A percentile compares a stretch with the other conserved stretches of the same genome.
Conservation (phyloP, 2,113 vertebrate genomes). For the Rhagologus leucostigma region DNA sequence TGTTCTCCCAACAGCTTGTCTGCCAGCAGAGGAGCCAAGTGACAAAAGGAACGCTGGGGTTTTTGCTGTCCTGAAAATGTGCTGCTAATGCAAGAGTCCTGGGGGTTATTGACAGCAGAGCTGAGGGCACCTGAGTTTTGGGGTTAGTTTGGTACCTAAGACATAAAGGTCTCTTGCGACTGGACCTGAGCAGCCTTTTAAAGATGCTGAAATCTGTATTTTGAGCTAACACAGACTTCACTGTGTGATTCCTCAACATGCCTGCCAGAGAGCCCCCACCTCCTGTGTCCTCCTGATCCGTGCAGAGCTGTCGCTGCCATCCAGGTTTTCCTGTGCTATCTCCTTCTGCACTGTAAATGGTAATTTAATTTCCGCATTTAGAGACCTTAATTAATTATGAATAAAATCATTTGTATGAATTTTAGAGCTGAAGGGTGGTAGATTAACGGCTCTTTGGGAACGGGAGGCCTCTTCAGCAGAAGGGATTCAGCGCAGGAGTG, state of each 20-base stretch:
- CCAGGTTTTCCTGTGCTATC: not conserved
- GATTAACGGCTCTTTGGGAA: not conserved
- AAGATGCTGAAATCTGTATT: not conserved
- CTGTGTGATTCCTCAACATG: not conserved
- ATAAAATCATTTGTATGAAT: not conserved
- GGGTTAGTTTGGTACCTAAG: not conserved
- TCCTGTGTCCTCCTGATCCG: not conserved
- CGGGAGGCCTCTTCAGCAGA: not conserved
- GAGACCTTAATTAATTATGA: slow-evolving; percentile 16
- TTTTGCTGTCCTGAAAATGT: not conserved
- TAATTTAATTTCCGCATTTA: slow-evolving; percentile 36
- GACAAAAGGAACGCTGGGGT: not conserved
- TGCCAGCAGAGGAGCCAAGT: not conserved
- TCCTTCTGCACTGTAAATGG: not conserved
- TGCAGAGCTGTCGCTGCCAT: not conserved
- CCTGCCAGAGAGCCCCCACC: not conserved
- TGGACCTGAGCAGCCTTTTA: not conserved
- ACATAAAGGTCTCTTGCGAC: not conserved
- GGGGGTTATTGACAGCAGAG: not conserved
- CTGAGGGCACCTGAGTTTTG: not conserved
- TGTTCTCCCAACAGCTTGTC: not conserved
- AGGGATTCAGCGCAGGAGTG: not conserved
- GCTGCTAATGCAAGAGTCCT: not conserved
- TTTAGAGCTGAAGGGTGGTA: not conserved
- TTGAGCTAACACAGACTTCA: not conserved